Evolutionary conservation across 2,888 invertebrate genomes (phyloP).

Genomic region (Dasypogon diadema): DNA sequence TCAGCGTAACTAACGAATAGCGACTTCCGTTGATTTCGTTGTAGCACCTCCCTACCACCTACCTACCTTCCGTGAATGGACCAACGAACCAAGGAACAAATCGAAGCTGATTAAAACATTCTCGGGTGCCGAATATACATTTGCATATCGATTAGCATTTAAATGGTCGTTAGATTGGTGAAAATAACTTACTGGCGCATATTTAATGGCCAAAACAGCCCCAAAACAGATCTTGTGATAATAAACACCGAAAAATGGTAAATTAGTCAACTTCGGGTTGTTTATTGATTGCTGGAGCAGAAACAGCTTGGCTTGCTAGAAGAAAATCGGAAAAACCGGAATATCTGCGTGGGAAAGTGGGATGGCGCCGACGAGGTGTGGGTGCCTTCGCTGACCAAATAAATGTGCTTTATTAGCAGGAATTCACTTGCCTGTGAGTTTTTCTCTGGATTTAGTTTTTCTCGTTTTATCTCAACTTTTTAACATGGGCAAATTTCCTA

Average conservation of each 20-base stretch:
- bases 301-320: not conserved
- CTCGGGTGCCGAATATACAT: slow-evolving; percentile 34
- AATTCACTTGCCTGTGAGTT: not conserved
- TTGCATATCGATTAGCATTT: slow-evolving; percentile 52
- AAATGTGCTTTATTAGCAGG: slow-evolving; percentile 10
- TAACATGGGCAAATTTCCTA: slow-evolving; percentile 31
- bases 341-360: slow-evolving; percentile 33
- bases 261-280: slow-evolving; percentile 33
- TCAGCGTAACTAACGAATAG: not conserved
- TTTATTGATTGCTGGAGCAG: slow-evolving; percentile 31
- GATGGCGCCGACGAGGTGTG: not conserved
- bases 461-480: slow-evolving; percentile 10
- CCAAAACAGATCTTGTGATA: slow-evolving; percentile 44
- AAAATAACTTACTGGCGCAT: slow-evolving; percentile 50
- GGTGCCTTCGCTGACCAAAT: slow-evolving; percentile 12
- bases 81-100: slow-evolving; percentile 13
- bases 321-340: not conserved
- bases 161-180: slow-evolving; percentile 50
- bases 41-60: not conserved
- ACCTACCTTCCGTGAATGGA: not conserved
- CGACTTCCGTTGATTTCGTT: slow-evolving; percentile 23
- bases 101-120: slow-evolving; percentile 48
- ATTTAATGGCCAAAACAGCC: slow-evolving; percentile 44
- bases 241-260: slow-evolving; percentile 47
- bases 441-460: slow-evolving; percentile 36